Base-by-base conservation (phyloP, 2,888 invertebrate genomes). In the Erebia ligea region DNA sequence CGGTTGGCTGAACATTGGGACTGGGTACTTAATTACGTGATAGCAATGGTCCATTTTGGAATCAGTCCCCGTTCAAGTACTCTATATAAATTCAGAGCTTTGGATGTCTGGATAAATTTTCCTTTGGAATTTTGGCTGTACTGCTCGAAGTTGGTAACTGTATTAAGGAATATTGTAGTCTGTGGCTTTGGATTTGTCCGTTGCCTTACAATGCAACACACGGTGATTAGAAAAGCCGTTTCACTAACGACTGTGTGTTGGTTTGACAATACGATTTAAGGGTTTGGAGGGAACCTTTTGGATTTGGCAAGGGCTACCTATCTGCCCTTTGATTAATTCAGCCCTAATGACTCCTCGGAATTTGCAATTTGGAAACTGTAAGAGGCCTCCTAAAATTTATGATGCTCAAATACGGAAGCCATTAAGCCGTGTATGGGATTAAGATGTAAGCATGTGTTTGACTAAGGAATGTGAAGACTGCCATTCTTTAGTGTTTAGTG, bases 1-100 rank as follows among this genome's bases (percentile, higher is more conserved):
- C 85, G 88, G 89, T 89, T 87, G 85, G 85, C 81, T 84, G 87
- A 86, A 84, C 88, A 89, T 82, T 83, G 85, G 88, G 85, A 82
- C 86, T 81, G 84, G 86, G 84, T 84, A 86, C 88, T 92, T 92
- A 92, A 92, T 91, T 91, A 92, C 86, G 89, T 91, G 90, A 92
- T 91, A 92, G 91, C 80, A 77, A 81, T 81, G 84, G 88, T 85
- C 86, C 86, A 83, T 86, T 90, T 86, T 83, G 83, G 85, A 81
- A 82, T 80, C 80, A 83, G 64, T 85, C 83, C 84, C 57, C 58
- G 69, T 67, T 69, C 68, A 59, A 70, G 66, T 67, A 66, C 63
- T 59, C 63, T 65, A 58, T 63, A 59, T 56, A 66, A 70, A 70
- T 64, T 56, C 50, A 50, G 50, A 52, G 68, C 56, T 64, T 25